Conservation (phyloP, 2,888 invertebrate genomes). For the Liodrosophila aerea region DNA sequence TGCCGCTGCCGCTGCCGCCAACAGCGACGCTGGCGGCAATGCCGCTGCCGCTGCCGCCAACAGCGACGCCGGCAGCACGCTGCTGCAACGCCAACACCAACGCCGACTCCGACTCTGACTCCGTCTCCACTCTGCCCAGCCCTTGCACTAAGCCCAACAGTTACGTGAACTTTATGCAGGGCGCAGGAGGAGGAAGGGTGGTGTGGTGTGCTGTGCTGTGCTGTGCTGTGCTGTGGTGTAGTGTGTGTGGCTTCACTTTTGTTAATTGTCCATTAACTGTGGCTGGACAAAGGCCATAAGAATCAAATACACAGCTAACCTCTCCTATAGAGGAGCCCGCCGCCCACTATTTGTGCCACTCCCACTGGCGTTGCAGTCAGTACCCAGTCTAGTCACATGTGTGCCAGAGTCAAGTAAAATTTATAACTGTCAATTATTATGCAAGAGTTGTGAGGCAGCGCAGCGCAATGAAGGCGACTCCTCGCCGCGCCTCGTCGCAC, state of each 20-base stretch:
- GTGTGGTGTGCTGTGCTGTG: not conserved
- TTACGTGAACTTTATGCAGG: constrained; percentile 64
- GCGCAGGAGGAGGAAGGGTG: not conserved
- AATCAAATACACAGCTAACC: constrained; percentile 41
- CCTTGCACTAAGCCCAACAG: constrained; percentile 35
- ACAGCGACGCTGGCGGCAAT: not conserved
- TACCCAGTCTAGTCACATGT: constrained; percentile 30
- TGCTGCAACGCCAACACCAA: constrained; percentile 8
- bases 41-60: constrained; percentile 3
- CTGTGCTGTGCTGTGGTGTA: not conserved
- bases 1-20: constrained; percentile 5
- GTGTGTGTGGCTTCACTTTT: not conserved
- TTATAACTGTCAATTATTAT: constrained; percentile 78
- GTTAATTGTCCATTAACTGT: constrained; percentile 31
- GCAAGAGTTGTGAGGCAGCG: constrained; percentile 66
- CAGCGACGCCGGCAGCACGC: constrained; percentile 1
- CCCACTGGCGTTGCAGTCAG: not conserved
- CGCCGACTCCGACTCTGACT: constrained; percentile 6
- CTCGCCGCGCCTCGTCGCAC: constrained; percentile 28
- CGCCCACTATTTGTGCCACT: constrained; percentile 2
- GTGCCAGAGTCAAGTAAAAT: constrained; percentile 58
- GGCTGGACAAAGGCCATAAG: constrained; percentile 60
- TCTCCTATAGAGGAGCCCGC: no score
- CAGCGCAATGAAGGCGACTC: constrained; percentile 31
- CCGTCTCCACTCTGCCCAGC: constrained; percentile 3